A percentile compares a stretch with the other conserved stretches of the same genome.
These are phyloP conservation scores for Meta bourneti DNA, from an alignment of 2,888 invertebrate genomes.

Conservation along the genomic window DNA sequence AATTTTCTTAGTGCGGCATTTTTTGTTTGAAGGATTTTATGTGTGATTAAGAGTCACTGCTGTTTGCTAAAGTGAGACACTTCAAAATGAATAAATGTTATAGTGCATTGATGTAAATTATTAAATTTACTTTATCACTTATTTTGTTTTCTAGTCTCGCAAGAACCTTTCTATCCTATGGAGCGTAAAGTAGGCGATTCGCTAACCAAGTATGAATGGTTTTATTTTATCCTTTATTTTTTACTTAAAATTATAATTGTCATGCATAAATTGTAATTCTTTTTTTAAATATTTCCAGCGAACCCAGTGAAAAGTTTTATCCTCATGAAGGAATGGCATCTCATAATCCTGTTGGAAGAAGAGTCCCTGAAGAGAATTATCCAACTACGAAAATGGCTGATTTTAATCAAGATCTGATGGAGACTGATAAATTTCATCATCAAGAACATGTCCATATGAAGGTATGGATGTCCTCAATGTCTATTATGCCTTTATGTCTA, in stretches of 20 bases:
- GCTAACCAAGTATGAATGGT: not conserved
- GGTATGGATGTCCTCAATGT: not conserved
- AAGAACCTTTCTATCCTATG: not conserved
- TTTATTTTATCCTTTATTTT: not conserved
- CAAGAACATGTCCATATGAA: not conserved
- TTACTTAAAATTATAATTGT: not conserved
- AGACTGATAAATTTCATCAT: not conserved
- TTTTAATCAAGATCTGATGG: not conserved
- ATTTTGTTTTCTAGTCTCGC: not conserved
- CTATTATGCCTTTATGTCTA: too few species aligned
- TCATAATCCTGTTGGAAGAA: not conserved
- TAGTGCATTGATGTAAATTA: too few species aligned
- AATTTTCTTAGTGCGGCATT: too few species aligned
- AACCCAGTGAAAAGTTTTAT: not conserved
- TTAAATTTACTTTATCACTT: not conserved
- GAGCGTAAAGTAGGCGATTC: not conserved
- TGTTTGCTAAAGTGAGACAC: too few species aligned
- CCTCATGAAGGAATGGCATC: not conserved
- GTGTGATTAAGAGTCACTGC: too few species aligned
- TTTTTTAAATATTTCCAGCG: not conserved
- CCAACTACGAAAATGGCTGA: not conserved
- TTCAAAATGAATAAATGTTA: too few species aligned
- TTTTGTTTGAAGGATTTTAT: too few species aligned
- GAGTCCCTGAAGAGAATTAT: constrained; percentile 14
- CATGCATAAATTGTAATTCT: not conserved